A percentile compares a stretch with the other conserved stretches of the same genome.
Evolutionary conservation across 2,888 invertebrate species (phyloP).

Genomic region (Acleris holmiana): DNA sequence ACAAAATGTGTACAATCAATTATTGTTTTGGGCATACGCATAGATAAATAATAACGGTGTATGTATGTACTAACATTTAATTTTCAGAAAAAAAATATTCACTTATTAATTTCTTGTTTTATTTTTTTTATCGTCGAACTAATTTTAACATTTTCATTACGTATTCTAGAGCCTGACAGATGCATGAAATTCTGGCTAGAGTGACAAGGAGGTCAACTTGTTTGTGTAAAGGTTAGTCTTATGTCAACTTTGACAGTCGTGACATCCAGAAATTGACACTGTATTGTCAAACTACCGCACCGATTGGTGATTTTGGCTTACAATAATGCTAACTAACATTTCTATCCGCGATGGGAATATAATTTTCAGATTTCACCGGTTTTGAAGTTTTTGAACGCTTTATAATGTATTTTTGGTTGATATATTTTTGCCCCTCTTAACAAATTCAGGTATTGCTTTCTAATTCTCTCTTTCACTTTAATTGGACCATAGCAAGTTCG

Average conservation of each 20-base stretch:
- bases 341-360: not conserved
- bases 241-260: constrained; percentile 60
- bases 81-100: not conserved
- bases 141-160: constrained; percentile 46
- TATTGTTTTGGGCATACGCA: too few relatives aligned
- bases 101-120: constrained; percentile 2
- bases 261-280: constrained; percentile 49
- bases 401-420: too few relatives aligned
- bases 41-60: too few relatives aligned
- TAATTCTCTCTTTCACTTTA: too few relatives aligned
- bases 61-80: not conserved
- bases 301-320: constrained; percentile 42
- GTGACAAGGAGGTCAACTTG: constrained; percentile 74
- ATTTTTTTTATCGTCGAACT: constrained; percentile 27
- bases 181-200: constrained; percentile 75
- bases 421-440: too few relatives aligned
- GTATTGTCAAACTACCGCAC: constrained; percentile 41
- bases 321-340: constrained; percentile 14
- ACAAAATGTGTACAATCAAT: too few relatives aligned
- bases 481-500: too few relatives aligned
- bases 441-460: too few relatives aligned
- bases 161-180: constrained; percentile 82
- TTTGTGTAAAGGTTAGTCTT: constrained; percentile 73
- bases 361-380: too few relatives aligned
- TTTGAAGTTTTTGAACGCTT: too few relatives aligned